phyloP scores from a whole-genome alignment of 2,113 vertebrate species.

The Coptodon bakossiorum region DNA sequence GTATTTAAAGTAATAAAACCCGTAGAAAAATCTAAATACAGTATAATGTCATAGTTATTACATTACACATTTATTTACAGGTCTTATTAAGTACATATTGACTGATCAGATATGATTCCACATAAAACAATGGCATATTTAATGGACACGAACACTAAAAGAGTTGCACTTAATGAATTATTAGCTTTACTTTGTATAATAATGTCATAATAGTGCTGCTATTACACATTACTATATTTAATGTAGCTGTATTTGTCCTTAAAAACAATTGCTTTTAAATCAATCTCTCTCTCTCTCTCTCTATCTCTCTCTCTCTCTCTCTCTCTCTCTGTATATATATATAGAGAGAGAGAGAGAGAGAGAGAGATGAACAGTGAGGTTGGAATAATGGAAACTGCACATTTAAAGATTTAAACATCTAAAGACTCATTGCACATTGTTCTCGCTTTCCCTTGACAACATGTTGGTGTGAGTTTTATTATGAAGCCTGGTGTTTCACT shows the following conservation, averaged over 20 bases:
- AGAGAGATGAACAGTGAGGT: background rate
- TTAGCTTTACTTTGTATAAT: too few relatives aligned
- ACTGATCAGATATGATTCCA: background rate
- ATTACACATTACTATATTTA: too few relatives aligned
- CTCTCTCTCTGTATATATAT: too few relatives aligned
- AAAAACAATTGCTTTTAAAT: background rate
- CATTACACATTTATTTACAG: background rate
- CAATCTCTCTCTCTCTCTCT: too few relatives aligned
- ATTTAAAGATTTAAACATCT: background rate
- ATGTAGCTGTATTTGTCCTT: too few relatives aligned
- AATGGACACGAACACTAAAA: background rate
- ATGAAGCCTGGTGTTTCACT: constrained; percentile 12
- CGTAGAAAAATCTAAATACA: background rate
- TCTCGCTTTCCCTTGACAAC: background rate
- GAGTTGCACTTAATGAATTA: too few relatives aligned
- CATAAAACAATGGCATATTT: background rate
- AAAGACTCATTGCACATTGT: background rate
- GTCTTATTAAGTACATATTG: background rate
- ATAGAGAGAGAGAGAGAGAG: too few relatives aligned
- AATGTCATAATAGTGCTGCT: too few relatives aligned
- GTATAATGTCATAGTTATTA: background rate
- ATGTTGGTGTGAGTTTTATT: constrained; percentile 42
- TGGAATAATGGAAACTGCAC: background rate
- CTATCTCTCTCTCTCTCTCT: too few relatives aligned
- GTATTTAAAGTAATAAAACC: background rate